Base-by-base conservation (phyloP, 2,797 vertebrate genomes). In the Astyanax mexicanus region DNA sequence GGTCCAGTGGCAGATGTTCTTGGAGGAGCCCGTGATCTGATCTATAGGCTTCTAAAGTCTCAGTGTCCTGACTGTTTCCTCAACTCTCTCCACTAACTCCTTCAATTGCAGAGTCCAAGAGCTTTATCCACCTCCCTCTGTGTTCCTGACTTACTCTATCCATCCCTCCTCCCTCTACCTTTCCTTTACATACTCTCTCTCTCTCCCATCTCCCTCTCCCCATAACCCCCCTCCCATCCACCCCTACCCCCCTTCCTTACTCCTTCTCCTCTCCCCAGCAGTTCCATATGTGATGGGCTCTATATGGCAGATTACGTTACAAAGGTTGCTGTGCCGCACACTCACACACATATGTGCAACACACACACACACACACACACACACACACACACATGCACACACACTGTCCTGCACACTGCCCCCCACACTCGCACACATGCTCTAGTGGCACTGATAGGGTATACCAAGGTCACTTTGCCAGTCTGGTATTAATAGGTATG, bases 401-500 rank as follows among this genome's bases (percentile, higher is more conserved):
- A 44, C 42, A 25, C 29, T 47, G 44, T 25, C 27, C 49, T 61
- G 44, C 80, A 69, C 81, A 71, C 69, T 81, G 86, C 77, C 68
- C 80, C 77, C 60, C 82, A 81, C 51, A 71, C 72, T 81, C 80
- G 86, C 80, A 79, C 61, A 71, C 75, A 61, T 68, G 60, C 55
- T 75, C 69, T 6, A 55, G 25, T 27, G 55, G 47, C 57, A 52
- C 49, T 67, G 60, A 73, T 66, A 77, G 57, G 38, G 64, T 84
- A 55, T 68, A 85, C 82, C 91, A 93, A 94, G 92, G 92, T 93
- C 90, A 93, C 84, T 78, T 85, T 86, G 82, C 83, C 37, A 38
- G 45, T 77, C 42, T 29, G 58, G 11, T n/a, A n/a, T n/a, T n/a
- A n/a, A n/a, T n/a, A 45, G 61, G 67, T 70, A 61, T 57, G 42